Evolutionary conservation across 1,140 invertebrate species (phyloP).

Genomic region (Drosophila chauvacae): DNA sequence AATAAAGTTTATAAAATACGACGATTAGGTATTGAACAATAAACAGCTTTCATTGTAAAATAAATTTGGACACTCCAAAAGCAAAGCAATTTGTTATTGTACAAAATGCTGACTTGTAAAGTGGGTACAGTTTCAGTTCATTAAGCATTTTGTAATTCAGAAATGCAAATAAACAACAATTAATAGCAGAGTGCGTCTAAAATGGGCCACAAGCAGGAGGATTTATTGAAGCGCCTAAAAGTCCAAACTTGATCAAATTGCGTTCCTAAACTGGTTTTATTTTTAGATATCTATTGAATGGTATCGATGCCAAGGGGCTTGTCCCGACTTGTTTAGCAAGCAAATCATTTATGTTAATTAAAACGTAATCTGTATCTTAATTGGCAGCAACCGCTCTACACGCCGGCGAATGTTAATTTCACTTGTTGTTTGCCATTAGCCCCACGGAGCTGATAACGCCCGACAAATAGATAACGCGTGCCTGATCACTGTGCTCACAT

Average conservation of each 20-base stretch:
- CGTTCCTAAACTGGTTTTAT: constrained; percentile 21
- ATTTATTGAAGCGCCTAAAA: not conserved
- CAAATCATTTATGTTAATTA: constrained; percentile 48
- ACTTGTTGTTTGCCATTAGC: constrained; percentile 46
- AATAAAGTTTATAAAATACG: not conserved
- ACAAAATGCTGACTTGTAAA: not conserved
- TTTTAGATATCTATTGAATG: not conserved
- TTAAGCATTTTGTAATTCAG: not conserved
- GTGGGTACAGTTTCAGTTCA: not conserved
- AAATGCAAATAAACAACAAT: not conserved
- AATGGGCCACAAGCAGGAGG: not conserved
- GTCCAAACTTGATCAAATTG: not conserved
- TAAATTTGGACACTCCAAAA: not conserved
- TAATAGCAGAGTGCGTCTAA: not conserved
- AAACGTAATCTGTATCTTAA: constrained; percentile 53
- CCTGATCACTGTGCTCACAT: constrained; percentile 15
- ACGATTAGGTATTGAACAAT: not conserved
- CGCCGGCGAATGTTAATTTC: constrained; percentile 40
- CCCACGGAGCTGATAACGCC: constrained; percentile 48
- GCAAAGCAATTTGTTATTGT: not conserved
- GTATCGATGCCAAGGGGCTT: constrained; percentile 21
- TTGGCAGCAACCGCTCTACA: constrained; percentile 18
- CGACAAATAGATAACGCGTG: constrained; percentile 60
- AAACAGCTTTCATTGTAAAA: not conserved
- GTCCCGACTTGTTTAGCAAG: constrained; percentile 35